Percentiles rank a stretch among this genome's conserved stretches.
These are phyloP conservation scores for Bergia puertoricense DNA, from an alignment of 92 coral and sea anemone species.

Conservation along the genomic window DNA sequence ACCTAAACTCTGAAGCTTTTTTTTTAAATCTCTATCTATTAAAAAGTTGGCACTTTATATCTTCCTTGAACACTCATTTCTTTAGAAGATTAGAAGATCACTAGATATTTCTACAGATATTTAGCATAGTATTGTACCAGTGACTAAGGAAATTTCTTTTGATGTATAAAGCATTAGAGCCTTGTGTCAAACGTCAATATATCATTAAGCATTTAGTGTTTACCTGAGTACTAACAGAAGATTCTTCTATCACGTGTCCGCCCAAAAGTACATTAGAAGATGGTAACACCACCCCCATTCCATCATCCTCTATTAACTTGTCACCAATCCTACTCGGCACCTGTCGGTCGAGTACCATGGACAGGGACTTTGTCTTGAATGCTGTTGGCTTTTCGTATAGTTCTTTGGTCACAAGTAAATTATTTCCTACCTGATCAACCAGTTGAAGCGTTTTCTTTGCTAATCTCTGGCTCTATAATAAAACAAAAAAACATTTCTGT, in stretches of 20 bases:
- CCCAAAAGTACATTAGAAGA: constrained; percentile 56
- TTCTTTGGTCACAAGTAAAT: constrained; percentile 62
- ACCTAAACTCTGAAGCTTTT: too few relatives aligned
- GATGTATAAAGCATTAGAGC: too few relatives aligned
- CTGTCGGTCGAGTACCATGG: constrained; percentile 81
- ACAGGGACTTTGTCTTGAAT: constrained; percentile 63
- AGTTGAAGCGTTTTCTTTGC: constrained; percentile 54
- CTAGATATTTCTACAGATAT: too few relatives aligned
- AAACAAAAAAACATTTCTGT: neutral
- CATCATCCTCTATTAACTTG: constrained; percentile 59
- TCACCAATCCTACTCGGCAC: constrained; percentile 64
- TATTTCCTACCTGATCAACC: constrained; percentile 66
- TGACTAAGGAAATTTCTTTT: too few relatives aligned
- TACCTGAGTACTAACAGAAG: constrained; percentile 70
- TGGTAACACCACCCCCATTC: constrained; percentile 64
- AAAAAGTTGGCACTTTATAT: too few relatives aligned
- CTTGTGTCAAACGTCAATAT: too few relatives aligned
- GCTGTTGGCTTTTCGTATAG: constrained; percentile 79
- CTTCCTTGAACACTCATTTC: too few relatives aligned
- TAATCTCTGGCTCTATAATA: constrained; percentile 56
- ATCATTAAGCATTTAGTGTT: too few relatives aligned
- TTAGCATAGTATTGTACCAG: too few relatives aligned
- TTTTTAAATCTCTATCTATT: too few relatives aligned
- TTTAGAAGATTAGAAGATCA: too few relatives aligned
- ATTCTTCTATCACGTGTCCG: constrained; percentile 12